Percentiles rank a stretch among this genome's conserved stretches.
phyloP scores from a whole-genome alignment of 2,888 invertebrate genomes.

The Allygus modestus region DNA sequence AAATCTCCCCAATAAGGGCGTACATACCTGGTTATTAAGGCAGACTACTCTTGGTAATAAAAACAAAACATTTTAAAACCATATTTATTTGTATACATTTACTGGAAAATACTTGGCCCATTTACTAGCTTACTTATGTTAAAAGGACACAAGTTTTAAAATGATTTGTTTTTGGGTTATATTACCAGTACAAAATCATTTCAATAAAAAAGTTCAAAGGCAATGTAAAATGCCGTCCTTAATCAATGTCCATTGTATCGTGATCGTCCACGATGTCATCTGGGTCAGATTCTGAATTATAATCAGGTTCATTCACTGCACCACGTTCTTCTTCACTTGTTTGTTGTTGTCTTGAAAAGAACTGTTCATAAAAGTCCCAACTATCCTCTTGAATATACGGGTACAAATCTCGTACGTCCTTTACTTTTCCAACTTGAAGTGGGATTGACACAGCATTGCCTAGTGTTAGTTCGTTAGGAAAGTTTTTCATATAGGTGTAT shows the following conservation, averaged over 20 bases:
- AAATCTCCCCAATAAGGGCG: constrained; percentile 19
- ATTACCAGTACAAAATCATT: background rate
- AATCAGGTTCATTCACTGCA: background rate
- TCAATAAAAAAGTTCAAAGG: constrained; percentile 32
- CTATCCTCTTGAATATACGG: constrained; percentile 7
- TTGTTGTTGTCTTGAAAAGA: constrained; percentile 33
- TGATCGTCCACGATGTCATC: constrained; percentile 25
- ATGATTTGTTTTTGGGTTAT: background rate
- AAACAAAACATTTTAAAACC: no score
- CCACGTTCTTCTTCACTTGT: constrained; percentile 7
- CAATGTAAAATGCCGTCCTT: constrained; percentile 3
- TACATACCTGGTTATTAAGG: background rate
- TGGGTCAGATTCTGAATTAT: constrained; percentile 39
- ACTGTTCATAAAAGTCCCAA: constrained; percentile 29
- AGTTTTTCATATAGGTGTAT: constrained; percentile 33
- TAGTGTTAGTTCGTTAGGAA: constrained; percentile 38
- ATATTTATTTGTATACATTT: constrained; percentile 39
- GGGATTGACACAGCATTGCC: background rate
- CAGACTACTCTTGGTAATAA: background rate
- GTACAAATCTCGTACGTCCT: constrained; percentile 47
- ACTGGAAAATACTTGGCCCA: constrained; percentile 1
- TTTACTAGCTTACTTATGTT: background rate
- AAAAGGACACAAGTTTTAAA: constrained; percentile 16
- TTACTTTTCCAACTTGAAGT: constrained; percentile 22
- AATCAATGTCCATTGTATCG: background rate